A percentile compares a stretch with the other conserved stretches of the same genome.
Evolutionary conservation across 1,140 invertebrate genomes (phyloP).

Genomic region (Solen grandis): DNA sequence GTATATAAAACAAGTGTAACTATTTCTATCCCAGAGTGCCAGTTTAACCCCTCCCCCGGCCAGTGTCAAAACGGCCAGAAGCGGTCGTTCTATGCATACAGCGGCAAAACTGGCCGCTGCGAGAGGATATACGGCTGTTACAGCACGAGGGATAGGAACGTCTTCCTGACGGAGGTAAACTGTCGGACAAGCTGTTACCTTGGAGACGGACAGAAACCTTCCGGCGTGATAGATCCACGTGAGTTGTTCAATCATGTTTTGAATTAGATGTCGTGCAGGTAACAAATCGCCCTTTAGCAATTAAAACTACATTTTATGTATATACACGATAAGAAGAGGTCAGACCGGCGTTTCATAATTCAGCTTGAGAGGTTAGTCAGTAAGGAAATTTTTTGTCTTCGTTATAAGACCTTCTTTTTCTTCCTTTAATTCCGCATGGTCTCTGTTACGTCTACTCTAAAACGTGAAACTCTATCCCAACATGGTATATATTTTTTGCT

Average conservation of each 20-base stretch:
- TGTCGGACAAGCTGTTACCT: conserved; percentile 9
- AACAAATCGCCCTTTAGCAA: neutral
- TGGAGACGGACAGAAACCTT: neutral
- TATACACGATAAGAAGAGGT: neutral
- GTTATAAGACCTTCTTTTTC: neutral
- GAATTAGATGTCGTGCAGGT: neutral
- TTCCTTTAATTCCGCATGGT: no score
- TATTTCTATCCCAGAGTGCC: no score
- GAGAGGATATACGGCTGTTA: conserved; percentile 33
- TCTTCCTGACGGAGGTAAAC: neutral
- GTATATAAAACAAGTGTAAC: no score
- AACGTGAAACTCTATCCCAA: no score
- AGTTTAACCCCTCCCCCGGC: no score
- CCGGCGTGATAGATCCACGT: conserved; percentile 38
- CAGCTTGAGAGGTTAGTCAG: neutral
- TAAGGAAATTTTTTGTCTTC: neutral
- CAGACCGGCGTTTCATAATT: neutral
- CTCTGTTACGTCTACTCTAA: no score
- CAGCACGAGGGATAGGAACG: conserved; percentile 13
- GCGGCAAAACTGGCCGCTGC: conserved; percentile 30
- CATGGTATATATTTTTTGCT: no score
- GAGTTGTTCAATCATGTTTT: neutral
- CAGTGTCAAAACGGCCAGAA: conserved; percentile 17
- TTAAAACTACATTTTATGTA: neutral
- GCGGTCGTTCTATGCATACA: conserved; percentile 14